These are phyloP conservation scores for Sycophila sp. DNA, from an alignment of 1,140 invertebrate genomes.

Conservation along the genomic window DNA sequence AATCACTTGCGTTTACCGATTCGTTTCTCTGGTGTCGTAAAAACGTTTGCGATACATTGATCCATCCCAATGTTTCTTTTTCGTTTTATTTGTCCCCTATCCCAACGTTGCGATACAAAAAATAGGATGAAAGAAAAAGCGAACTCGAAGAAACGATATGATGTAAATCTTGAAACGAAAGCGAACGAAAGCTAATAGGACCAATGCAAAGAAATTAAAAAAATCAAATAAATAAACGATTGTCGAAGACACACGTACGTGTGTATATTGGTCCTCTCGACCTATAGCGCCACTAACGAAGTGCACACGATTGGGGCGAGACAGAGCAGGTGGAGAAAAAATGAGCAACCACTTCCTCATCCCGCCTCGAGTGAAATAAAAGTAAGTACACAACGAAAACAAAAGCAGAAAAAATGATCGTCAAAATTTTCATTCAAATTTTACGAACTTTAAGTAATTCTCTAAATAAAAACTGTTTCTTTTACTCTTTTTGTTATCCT, in stretches of 20 bases:
- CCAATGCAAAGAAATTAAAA: not conserved
- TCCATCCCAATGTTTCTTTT: too few relatives aligned
- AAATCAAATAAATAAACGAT: not conserved
- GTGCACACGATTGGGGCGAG: constrained; percentile 4
- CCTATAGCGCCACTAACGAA: constrained; percentile 16
- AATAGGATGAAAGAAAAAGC: constrained; percentile 16
- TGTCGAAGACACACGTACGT: constrained; percentile 1
- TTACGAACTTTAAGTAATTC: not conserved
- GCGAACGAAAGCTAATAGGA: not conserved
- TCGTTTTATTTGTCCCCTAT: not conserved
- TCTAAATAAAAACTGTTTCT: not conserved
- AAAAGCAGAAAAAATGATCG: not conserved
- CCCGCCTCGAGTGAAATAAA: constrained; percentile 3
- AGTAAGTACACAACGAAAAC: constrained; percentile 25
- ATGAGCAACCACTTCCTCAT: constrained; percentile 8
- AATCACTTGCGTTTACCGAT: too few relatives aligned
- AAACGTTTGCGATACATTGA: not conserved
- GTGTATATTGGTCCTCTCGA: constrained; percentile 6
- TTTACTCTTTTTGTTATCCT: not conserved
- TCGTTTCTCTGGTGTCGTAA: not conserved
- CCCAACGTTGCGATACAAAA: not conserved
- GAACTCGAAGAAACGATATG: constrained; percentile 36
- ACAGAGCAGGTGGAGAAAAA: constrained; percentile 10
- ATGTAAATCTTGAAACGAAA: constrained; percentile 1
- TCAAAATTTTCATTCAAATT: not conserved